phyloP scores from a whole-genome alignment of 23 tunicate genomes.

The Trididemnum nubilum region DNA sequence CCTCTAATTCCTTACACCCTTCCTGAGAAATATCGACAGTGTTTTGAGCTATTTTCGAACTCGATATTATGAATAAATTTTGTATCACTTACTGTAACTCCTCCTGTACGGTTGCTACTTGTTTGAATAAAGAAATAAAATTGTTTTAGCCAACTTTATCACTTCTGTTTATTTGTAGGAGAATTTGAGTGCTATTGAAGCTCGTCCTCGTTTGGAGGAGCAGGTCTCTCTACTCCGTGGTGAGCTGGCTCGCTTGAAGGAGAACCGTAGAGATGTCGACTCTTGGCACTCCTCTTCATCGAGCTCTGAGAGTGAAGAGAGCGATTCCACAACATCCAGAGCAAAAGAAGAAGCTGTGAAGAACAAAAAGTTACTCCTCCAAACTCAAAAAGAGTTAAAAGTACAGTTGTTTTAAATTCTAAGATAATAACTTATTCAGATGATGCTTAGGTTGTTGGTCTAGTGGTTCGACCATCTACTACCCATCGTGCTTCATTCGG shows the following conservation, averaged over 20 bases:
- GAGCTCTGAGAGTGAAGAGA: slow-evolving; percentile 31
- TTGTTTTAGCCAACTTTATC: too few relatives aligned
- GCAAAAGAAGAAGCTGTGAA: slow-evolving; percentile 39
- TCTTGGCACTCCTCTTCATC: slow-evolving; percentile 6
- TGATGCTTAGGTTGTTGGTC: too few relatives aligned
- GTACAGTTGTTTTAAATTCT: neutral
- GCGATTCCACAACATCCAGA: neutral
- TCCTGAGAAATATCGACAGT: too few relatives aligned
- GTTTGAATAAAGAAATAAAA: too few relatives aligned
- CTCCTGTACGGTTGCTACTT: too few relatives aligned
- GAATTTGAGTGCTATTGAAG: slow-evolving; percentile 51
- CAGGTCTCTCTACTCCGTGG: slow-evolving; percentile 30
- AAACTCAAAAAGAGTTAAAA: slow-evolving; percentile 38
- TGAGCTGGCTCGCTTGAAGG: slow-evolving; percentile 39
- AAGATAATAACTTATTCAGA: neutral
- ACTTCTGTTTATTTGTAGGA: too few relatives aligned
- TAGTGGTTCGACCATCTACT: too few relatives aligned
- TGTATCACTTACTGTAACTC: too few relatives aligned
- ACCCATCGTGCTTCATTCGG: too few relatives aligned
- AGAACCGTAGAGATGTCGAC: neutral
- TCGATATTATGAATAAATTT: too few relatives aligned
- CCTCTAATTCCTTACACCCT: too few relatives aligned
- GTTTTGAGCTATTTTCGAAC: too few relatives aligned
- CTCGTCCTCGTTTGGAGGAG: slow-evolving; percentile 51
- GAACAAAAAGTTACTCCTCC: slow-evolving; percentile 37